phyloP scores from a whole-genome alignment of 2,797 vertebrate species.

The Morelia viridis region DNA sequence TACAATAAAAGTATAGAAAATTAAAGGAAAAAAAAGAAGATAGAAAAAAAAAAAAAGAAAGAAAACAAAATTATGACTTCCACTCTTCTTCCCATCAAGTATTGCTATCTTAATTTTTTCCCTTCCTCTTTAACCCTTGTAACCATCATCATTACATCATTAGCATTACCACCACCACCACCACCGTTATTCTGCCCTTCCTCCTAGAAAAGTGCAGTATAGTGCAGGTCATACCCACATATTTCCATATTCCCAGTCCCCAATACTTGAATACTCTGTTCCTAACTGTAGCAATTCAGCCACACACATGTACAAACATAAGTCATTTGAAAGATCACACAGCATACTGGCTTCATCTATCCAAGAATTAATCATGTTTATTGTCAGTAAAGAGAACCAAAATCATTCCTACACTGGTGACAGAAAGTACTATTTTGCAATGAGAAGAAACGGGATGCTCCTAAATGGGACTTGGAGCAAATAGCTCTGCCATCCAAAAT shows the following conservation, averaged over 20 bases:
- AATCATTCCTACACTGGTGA: background rate
- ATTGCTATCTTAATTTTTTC: background rate
- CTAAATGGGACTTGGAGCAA: background rate
- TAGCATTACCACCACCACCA: background rate
- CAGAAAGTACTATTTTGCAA: background rate
- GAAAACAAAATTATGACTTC: background rate
- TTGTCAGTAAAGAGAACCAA: background rate
- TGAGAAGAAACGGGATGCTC: background rate
- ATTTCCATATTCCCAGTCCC: background rate
- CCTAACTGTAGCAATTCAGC: background rate
- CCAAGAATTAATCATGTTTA: background rate
- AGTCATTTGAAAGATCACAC: background rate
- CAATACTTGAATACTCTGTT: background rate
- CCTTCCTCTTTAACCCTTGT: background rate
- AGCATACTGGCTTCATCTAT: background rate
- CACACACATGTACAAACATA: background rate
- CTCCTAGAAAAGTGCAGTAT: background rate
- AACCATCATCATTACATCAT: background rate
- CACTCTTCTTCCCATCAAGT: background rate
- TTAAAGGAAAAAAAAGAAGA: background rate
- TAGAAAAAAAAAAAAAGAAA: background rate
- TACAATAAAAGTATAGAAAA: background rate
- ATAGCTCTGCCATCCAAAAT: background rate
- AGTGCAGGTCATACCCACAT: background rate
- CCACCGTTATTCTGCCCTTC: background rate